Conservation (phyloP, 2,888 invertebrate species). For the Hypomecis punctinalis region DNA sequence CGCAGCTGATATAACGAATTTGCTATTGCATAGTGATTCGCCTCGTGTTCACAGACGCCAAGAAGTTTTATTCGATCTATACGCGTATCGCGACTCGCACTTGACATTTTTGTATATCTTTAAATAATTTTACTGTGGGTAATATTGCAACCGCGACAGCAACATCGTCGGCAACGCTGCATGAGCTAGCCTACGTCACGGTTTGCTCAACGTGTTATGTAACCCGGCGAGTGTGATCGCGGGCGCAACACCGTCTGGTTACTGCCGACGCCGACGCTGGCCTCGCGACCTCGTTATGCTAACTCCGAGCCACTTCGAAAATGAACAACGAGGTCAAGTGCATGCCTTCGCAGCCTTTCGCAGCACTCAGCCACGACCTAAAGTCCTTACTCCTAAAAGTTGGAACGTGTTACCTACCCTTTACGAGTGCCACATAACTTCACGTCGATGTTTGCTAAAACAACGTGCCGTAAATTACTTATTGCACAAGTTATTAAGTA, state of each 20-base stretch:
- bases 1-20: too few species aligned
- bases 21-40: too few species aligned
- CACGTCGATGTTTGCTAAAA: conserved; percentile 17
- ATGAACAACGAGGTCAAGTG: conserved; percentile 40
- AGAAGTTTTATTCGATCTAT: too few species aligned
- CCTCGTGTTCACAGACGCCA: too few species aligned
- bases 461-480: conserved; percentile 25
- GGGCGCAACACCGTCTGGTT: conserved; percentile 45
- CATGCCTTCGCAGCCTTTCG: conserved; percentile 29
- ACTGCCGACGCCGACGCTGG: conserved; percentile 32
- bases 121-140: conserved; percentile 2
- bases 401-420: neutral
- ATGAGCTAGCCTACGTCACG: conserved; percentile 35
- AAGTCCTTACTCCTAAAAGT: conserved; percentile 7
- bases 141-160: conserved; percentile 25
- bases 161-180: conserved; percentile 20
- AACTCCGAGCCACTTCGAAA: conserved; percentile 25
- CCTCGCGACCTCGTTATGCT: conserved; percentile 39
- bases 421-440: conserved; percentile 1
- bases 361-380: neutral
- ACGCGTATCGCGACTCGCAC: too few species aligned
- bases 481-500: conserved; percentile 28
- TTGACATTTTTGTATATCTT: neutral
- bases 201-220: conserved; percentile 66
- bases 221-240: conserved; percentile 58